Conservation (phyloP, 2,888 invertebrate species). For the Melikaiella ostensackeni region DNA sequence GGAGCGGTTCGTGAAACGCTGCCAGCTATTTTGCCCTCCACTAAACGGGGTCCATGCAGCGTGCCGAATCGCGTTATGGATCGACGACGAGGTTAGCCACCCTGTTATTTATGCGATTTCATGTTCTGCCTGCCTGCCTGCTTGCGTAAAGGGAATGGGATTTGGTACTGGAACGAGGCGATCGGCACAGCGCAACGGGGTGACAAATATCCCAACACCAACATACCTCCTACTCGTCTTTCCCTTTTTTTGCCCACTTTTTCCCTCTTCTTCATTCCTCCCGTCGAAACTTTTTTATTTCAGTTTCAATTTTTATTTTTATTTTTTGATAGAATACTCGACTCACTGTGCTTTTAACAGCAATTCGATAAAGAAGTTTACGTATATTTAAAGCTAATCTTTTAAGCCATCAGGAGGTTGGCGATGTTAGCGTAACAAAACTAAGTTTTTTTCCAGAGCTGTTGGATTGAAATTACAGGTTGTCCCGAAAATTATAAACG, state of each 20-base stretch:
- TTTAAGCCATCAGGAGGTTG: background rate
- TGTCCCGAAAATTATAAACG: background rate
- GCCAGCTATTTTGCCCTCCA: slow-evolving; percentile 16
- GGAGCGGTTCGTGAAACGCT: slow-evolving; percentile 17
- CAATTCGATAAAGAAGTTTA: slow-evolving; percentile 8
- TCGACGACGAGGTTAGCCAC: slow-evolving; percentile 55
- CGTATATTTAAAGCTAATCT: background rate
- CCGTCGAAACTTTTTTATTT: background rate
- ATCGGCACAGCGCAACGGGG: background rate
- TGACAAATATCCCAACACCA: slow-evolving; percentile 18
- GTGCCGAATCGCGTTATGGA: slow-evolving; percentile 57
- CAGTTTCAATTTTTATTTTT: background rate
- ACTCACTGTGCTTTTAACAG: background rate
- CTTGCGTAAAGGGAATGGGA: slow-evolving; percentile 39
- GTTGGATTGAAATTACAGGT: background rate
- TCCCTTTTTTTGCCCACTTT: background rate
- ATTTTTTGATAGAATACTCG: background rate
- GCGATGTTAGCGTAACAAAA: background rate
- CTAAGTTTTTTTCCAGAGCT: background rate
- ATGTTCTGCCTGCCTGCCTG: slow-evolving; percentile 46
- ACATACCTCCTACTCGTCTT: background rate
- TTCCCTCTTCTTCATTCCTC: background rate
- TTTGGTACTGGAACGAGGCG: slow-evolving; percentile 25
- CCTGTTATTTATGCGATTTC: slow-evolving; percentile 59
- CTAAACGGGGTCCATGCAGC: slow-evolving; percentile 37